Conservation (phyloP, 2,797 vertebrate genomes). For the Rhincodon typus region DNA sequence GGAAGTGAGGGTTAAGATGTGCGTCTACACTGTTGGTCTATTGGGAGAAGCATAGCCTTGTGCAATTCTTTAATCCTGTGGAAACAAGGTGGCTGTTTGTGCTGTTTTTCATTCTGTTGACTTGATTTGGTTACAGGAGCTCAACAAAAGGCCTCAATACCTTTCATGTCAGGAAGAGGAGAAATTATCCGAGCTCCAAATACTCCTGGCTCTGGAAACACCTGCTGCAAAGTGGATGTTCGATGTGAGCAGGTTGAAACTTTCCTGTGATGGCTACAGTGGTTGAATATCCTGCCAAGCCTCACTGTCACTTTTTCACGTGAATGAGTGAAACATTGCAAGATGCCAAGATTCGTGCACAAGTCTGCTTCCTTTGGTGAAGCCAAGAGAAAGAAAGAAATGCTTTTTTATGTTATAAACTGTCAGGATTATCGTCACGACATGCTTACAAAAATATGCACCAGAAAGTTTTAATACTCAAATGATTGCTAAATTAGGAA, state of each 20-base stretch:
- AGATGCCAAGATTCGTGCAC: background rate
- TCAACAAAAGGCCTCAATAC: background rate
- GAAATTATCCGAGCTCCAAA: background rate
- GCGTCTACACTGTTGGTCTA: background rate
- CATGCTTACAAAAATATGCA: background rate
- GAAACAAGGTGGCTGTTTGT: background rate
- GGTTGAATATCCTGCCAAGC: background rate
- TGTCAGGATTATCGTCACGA: background rate
- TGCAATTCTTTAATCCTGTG: background rate
- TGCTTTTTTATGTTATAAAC: background rate
- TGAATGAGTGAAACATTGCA: background rate
- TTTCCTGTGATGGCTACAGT: background rate
- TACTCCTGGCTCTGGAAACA: background rate
- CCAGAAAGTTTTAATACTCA: background rate
- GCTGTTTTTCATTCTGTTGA: background rate
- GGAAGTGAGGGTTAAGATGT: background rate
- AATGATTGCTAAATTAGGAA: conserved; percentile 11
- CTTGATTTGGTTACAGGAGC: background rate
- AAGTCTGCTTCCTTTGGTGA: background rate
- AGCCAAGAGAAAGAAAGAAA: background rate
- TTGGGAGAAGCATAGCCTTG: background rate
- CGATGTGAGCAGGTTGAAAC: background rate
- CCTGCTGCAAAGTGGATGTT: background rate
- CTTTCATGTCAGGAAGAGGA: background rate
- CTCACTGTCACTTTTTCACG: background rate